These are phyloP conservation scores for Phylloscopus collybita DNA, from an alignment of 2,797 vertebrate genomes.

Conservation along the genomic window DNA sequence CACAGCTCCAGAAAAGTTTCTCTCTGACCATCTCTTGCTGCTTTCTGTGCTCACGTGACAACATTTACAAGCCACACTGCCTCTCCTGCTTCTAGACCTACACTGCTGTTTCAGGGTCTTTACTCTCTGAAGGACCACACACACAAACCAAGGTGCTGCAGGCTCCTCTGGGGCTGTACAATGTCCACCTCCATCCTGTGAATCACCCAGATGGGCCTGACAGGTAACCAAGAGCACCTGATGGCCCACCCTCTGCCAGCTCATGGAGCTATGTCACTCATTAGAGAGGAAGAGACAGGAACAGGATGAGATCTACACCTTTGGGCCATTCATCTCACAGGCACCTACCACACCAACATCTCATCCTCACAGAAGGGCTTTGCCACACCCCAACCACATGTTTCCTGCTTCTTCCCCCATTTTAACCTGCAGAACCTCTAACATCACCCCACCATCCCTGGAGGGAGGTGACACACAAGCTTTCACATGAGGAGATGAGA, in stretches of 20 bases:
- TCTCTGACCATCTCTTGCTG: neutral
- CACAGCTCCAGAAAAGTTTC: neutral
- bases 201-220: neutral
- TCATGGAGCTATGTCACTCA: neutral
- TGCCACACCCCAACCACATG: neutral
- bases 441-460: neutral
- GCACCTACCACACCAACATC: neutral
- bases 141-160: neutral
- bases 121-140: neutral
- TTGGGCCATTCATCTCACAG: neutral
- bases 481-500: neutral
- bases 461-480: neutral
- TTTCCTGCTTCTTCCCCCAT: neutral
- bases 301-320: neutral
- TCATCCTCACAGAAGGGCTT: neutral
- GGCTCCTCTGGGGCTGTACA: neutral
- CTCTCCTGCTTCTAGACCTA: neutral
- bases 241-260: neutral
- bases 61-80: rapidly evolving
- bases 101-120: neutral
- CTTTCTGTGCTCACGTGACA: neutral
- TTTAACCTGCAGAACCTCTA: neutral
- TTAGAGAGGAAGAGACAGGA: neutral
- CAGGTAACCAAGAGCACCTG: neutral
- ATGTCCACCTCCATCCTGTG: neutral